phyloP scores from a whole-genome alignment of 2,888 invertebrate species.

The Lepidonotus clava region DNA sequence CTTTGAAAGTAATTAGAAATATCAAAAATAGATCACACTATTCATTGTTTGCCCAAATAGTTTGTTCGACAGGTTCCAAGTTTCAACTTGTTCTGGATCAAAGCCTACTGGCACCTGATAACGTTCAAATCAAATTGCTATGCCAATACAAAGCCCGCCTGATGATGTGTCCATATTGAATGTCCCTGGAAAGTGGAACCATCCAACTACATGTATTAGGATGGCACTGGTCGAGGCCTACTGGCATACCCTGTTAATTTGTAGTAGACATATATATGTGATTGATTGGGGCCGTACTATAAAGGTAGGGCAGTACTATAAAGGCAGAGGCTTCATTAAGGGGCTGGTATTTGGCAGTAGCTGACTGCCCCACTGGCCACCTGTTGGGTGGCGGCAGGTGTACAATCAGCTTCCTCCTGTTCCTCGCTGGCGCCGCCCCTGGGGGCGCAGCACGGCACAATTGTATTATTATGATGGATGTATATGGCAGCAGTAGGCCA shows the following conservation, averaged over 20 bases:
- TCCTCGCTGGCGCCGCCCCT: not conserved
- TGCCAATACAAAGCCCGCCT: not conserved
- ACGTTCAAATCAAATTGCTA: not conserved
- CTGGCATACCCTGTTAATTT: too few relatives aligned
- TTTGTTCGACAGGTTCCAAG: not conserved
- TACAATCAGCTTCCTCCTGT: not conserved
- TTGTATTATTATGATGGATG: not conserved
- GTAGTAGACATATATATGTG: too few relatives aligned
- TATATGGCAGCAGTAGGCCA: not conserved
- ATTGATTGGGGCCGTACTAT: too few relatives aligned
- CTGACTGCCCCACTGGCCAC: not conserved
- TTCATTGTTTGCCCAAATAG: not conserved
- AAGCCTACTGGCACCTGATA: not conserved
- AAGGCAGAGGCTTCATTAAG: too few relatives aligned
- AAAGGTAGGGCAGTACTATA: too few relatives aligned
- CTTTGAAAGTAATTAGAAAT: too few relatives aligned
- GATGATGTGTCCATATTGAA: not conserved
- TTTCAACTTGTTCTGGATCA: not conserved
- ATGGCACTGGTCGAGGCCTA: slow-evolving; percentile 1
- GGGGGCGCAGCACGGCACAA: not conserved
- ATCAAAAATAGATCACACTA: too few relatives aligned
- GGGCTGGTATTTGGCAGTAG: not conserved
- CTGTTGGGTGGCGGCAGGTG: slow-evolving; percentile 15
- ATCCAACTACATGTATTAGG: not conserved
- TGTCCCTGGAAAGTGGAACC: not conserved